phyloP scores from a whole-genome alignment of 1,140 invertebrate genomes.

The Danaus melanippus region DNA sequence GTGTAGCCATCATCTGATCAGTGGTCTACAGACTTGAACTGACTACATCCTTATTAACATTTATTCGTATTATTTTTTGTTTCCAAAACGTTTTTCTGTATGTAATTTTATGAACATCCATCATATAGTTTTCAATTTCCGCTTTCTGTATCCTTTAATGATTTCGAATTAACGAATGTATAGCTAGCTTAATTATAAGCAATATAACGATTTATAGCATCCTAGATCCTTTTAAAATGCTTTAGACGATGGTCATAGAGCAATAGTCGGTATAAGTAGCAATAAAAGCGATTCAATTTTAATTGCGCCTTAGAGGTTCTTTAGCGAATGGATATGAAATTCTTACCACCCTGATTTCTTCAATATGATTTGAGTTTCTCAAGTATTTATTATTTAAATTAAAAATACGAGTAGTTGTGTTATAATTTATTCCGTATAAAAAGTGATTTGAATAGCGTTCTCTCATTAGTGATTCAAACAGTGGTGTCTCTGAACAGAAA shows the following conservation, averaged over 20 bases:
- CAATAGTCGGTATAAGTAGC: background rate
- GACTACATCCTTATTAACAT: conserved; percentile 1
- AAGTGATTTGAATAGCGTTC: conserved; percentile 62
- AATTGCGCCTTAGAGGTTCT: conserved; percentile 16
- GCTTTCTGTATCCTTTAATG: too few relatives aligned
- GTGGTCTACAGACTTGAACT: conserved; percentile 2
- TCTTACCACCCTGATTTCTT: conserved; percentile 50
- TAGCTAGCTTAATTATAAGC: too few relatives aligned
- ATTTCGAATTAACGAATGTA: too few relatives aligned
- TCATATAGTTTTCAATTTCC: too few relatives aligned
- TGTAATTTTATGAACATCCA: too few relatives aligned
- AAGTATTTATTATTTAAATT: conserved; percentile 34
- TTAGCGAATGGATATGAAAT: conserved; percentile 33
- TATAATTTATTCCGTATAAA: conserved; percentile 68
- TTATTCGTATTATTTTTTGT: too few relatives aligned
- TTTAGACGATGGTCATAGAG: too few relatives aligned
- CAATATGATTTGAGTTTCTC: conserved; percentile 21
- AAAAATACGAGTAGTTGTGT: conserved; percentile 41
- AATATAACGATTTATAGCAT: too few relatives aligned
- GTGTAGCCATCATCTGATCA: conserved; percentile 10
- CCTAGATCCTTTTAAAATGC: too few relatives aligned
- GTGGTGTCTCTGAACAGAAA: conserved; percentile 42
- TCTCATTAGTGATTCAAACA: conserved; percentile 62
- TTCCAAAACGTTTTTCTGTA: too few relatives aligned
- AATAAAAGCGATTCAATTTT: conserved; percentile 20